phyloP scores from a whole-genome alignment of 2,888 invertebrate genomes.

The Acronicta aceris region DNA sequence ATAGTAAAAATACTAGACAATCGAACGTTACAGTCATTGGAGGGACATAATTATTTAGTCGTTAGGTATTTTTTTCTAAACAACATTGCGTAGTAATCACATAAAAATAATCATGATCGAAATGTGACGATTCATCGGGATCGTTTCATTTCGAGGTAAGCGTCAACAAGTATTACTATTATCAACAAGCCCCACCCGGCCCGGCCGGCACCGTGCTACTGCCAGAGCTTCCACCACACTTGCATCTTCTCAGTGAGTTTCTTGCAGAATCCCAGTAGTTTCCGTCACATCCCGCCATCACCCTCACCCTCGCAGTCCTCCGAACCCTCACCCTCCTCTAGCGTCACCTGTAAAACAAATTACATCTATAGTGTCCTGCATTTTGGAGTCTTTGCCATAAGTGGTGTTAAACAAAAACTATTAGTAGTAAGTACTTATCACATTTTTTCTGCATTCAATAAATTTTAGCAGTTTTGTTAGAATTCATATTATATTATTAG shows the following conservation, averaged over 20 bases:
- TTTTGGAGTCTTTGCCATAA: not conserved
- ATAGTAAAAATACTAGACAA: constrained; percentile 85
- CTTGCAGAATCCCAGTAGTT: constrained; percentile 96
- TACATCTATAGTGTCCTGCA: constrained; percentile 15
- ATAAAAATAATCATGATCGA: constrained; percentile 85
- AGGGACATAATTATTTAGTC: constrained; percentile 86
- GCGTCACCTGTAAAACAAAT: constrained; percentile 91
- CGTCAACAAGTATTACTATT: constrained; percentile 85
- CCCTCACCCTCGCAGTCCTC: constrained; percentile 88
- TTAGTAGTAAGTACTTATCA: too few species aligned
- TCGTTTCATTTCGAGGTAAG: constrained; percentile 86
- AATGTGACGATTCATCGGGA: constrained; percentile 81
- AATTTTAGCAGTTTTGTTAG: not conserved
- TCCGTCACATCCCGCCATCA: constrained; percentile 96
- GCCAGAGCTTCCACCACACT: constrained; percentile 96
- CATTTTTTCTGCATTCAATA: too few species aligned
- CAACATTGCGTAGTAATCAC: constrained; percentile 87
- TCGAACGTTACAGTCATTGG: constrained; percentile 87
- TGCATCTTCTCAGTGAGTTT: constrained; percentile 97
- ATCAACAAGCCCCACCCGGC: constrained; percentile 71
- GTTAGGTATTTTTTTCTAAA: constrained; percentile 84
- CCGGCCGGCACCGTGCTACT: constrained; percentile 73
- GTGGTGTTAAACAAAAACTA: too few species aligned
- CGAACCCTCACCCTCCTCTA: constrained; percentile 95
- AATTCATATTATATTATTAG: not conserved